Evolutionary conservation across 2,113 vertebrate genomes (phyloP), one percentile per base, ranked within the genome.

Genomic region (Heterochromis multidens): DNA sequence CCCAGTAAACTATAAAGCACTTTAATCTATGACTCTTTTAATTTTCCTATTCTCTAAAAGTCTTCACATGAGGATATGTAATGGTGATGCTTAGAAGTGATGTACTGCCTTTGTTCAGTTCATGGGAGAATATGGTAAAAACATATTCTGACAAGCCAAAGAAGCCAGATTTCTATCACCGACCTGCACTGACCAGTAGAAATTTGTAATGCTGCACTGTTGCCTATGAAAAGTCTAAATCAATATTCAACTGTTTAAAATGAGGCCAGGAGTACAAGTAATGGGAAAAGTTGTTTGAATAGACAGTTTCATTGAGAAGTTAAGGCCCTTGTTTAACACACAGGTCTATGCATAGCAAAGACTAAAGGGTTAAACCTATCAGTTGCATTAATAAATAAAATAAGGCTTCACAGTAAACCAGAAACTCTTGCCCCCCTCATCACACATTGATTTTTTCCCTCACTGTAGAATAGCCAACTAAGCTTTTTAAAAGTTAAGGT

Each of bases 401-500:
- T 31, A 5, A 31, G 54, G 52, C 81, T 83, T 88, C 46, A 78
- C 31, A 29, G 67, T 27, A 33, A 80, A 81, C 54, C 8, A 52
- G 49, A 88, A 57, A 35, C 9, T 82, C 29, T n/a, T n/a, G 1
- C 37, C 3, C 17, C 29, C 40, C 23, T 25, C 40, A 21, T 84
- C 67, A 33, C 9, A 0, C 58, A 92, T 92, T 82, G 92, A 92
- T 92, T 88, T 60, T 31, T 43, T 7, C 10, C 61, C 19, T 58
- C 54, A 10, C 46, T 67, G 80, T 77, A 76, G 76, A 92, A 90
- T 3, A 77, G 81, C 83, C 81, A 82, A 58, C 83, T 83, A 80
- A 89, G 87, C 87, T 60, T 79, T 90, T 90, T 91, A 83, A 80
- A 90, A 65, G 70, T 90, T 88, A 81, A 83, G 77, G 85, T 90